Evolutionary conservation across 1,140 invertebrate genomes (phyloP), one percentile per base, ranked within the genome.

Genomic region (Diorhabda carinulata): DNA sequence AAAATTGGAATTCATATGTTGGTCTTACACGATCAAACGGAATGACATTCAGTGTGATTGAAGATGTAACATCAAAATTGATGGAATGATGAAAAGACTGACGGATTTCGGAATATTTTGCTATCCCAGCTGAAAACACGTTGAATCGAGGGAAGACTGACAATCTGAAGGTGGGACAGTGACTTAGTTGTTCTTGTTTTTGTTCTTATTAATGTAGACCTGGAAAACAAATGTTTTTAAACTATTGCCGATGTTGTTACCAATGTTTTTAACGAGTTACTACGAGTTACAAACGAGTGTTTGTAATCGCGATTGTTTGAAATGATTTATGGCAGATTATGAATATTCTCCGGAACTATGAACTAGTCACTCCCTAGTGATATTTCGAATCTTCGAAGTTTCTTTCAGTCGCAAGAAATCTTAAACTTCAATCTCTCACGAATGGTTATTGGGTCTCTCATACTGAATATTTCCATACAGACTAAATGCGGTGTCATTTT

Each of bases 51-150:
- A 25, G 25, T 25, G 52, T 2, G n/a, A 56, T 7, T 56, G 6
- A 56, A 56, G 2, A 56, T 56, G 6, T 56, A 6, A 6, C 52
- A 56, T 56, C 52, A 56, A 56, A 56, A 7, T 7, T 56, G 6
- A 56, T 56, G 52, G 6, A n/a, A 60, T 56, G 52, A 56, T 56
- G 52, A 56, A 7, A 7, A n/a, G 52, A 56, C 52, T 56, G 52
- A 56, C 52, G 52, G 52, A 56, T 56, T 56, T 56, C 52, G 6
- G n/a, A 56, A 56, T 56, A 56, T 56, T 56, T 56, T 56, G 52
- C 6, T 7, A 56, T 56, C 52, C 52, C 6, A 56, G 52, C 2
- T 56, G 1, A 6, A 56, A 56, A 7, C 52, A 56, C 52, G 52
- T 6, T 56, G n/a, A 56, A 2, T 56, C 6, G 52, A 56, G 52